Evolutionary conservation across 2,888 invertebrate genomes (phyloP), one percentile per base, ranked within the genome.

Genomic region (Hydraecia micacea): DNA sequence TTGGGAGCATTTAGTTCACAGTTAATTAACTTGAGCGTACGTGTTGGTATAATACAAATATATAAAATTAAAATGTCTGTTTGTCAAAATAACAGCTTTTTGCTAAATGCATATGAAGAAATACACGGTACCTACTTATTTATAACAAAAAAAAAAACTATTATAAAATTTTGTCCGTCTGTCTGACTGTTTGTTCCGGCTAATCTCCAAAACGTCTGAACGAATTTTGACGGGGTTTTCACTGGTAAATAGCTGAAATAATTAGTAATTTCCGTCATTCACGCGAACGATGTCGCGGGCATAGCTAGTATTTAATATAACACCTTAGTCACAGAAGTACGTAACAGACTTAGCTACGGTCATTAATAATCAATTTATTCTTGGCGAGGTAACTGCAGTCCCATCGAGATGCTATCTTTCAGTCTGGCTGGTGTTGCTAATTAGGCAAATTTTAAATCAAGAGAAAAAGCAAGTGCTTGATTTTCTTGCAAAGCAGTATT

Each of bases 401-500:
- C 46, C 86, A 87, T 88, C 80, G 83, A 87, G 90, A 90, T 91
- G 46, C 73, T 87, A 89, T 90, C 86, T 78, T 32, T 52, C 70
- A 60, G 46, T 66, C 49, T 69, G 63, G 65, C 73, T 77, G 78
- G 70, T 73, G 58, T 73, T 67, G 70, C 68, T 71, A 77, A 55
- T 58, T 42, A 39, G 25, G 1, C 36, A 65, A 7, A 39, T 74
- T 39, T 65, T 8, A 76, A 62, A 60, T 67, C 49, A 36, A 75
- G 77, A 77, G 8, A 36, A 65, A 71, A 69, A 46, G 2, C 39
- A 49, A 25, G 7, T 11, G 4, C 0, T 77, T 36, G 15, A 5
- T 68, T 58, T 75, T 80, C 63, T 32, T 81, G 55, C 42, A 49
- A 46, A n/a, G 32, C 55, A 74, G 52, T 62, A 32, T 66, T 11